Evolutionary conservation across 2,113 vertebrate species (phyloP), one percentile per base, ranked within the genome.

Genomic region (Gobiocypris rarus): DNA sequence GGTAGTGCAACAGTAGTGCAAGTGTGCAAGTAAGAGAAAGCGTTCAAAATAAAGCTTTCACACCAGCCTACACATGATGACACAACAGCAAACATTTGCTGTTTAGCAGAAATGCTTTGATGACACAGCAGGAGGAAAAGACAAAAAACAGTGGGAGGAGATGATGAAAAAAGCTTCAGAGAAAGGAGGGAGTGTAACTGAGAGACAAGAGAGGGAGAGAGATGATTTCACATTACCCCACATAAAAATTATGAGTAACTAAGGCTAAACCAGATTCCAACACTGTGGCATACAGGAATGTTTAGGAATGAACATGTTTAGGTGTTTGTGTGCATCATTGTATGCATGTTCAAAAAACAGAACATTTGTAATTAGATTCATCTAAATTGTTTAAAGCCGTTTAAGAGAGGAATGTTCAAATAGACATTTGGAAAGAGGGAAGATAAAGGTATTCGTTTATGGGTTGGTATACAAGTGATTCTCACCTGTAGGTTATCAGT

Each of bases 401-500:
- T 52, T 52, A 52, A 52, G 50, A 52, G 15, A 54, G 2, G 50
- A 54, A 19, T 19, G 15, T 54, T 54, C 45, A 48, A 48, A 48
- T 48, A 14, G 50, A 54, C 50, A 19, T 54, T 54, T 54, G 50
- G 15, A 52, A 52, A 52, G 50, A 52, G 15, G 14, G 15, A 48
- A 48, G 45, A 13, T 14, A 14, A 14, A 48, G 45, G 45, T 14
- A 48, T 48, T 48, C 4, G 13, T 9, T 15, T 50, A 15, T 5
- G 14, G 45, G 38, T 15, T 26, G 19, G n/a, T 81, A 38, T 24
- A 63, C 17, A 41, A 48, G 28, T 10, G 15, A 54, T 31, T 45
- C 84, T 91, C 95, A 99, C 98, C 97, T 98, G 95, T 43, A 95
- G 94, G 76, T 96, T 96, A 78, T 99, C 98, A 0, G 96, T 97